Base-by-base conservation (phyloP, 2,113 vertebrate species). In the Ammodramus savannarum region DNA sequence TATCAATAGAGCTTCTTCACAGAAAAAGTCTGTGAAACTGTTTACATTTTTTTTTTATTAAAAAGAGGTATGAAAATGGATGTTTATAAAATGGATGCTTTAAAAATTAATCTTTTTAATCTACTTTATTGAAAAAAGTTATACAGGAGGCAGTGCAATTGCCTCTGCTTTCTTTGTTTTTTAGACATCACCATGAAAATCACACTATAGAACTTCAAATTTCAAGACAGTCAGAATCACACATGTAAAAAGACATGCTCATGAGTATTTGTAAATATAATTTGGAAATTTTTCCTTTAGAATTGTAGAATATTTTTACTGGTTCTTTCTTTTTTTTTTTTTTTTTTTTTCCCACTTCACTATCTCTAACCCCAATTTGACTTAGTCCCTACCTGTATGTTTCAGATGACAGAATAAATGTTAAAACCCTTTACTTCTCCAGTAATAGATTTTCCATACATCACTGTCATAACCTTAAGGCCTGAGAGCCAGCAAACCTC, bases 401-500 rank as follows among this genome's bases (percentile, higher is more conserved):
- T n/a, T 74, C 6, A 9, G n/a, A 84, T 86, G 63, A 75, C 43
- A 81, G 68, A 95, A 93, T 55, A 92, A 86, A 88, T 63, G 46
- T 84, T 74, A 71, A 93, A 94, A 94, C n/a, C 25, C 16, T 86
- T 86, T 71, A 86, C 67, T 83, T 93, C 59, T 90, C 69, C 46
- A 74, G 54, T 62, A 48, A 90, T 10, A 67, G 68, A 88, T 88
- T 96, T 97, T 84, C 73, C 75, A 89, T 89, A 84, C 17, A 89
- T 96, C 86, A 86, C 88, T 90, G 90, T 77, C 86, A 79, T 67
- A 96, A 81, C 65, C 76, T 90, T 74, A 81, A 95, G 65, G 72
- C 73, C 72, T 74, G 48, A 84, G 86, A 90, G 39, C 31, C 73
- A 59, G 31, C 1, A 3, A 89, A 81, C 27, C 83, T 78, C 79